Percentiles rank a stretch among this genome's conserved stretches.
Conservation (phyloP, 2,113 vertebrate species). For the Percina caprodes region DNA sequence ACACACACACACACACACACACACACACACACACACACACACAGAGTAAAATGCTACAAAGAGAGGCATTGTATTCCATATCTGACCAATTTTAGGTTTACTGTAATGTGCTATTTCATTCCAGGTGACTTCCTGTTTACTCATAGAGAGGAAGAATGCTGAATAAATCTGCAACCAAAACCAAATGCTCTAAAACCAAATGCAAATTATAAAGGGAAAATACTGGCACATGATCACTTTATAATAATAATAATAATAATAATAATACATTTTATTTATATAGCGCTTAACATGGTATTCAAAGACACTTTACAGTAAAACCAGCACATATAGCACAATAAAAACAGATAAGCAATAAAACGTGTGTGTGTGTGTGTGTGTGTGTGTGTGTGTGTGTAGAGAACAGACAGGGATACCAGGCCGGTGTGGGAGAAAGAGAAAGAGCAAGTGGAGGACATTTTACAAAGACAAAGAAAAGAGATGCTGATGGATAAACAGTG, state of each 20-base stretch:
- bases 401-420: conserved; percentile 81
- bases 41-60: neutral
- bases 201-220: too few species aligned
- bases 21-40: conserved; percentile 3
- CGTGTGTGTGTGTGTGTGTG: conserved; percentile 33
- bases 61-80: neutral
- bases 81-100: neutral
- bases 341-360: too few species aligned
- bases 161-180: neutral
- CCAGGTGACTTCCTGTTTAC: neutral
- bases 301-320: too few species aligned
- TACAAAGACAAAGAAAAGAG: conserved; percentile 89
- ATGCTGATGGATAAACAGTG: conserved; percentile 92
- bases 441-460: conserved; percentile 82
- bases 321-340: too few species aligned
- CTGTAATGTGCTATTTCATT: neutral
- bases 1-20: conserved; percentile 28
- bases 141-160: neutral
- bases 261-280: too few species aligned
- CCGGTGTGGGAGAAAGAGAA: conserved; percentile 87
- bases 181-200: too few species aligned
- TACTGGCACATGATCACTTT: neutral
- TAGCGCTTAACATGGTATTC: too few species aligned
- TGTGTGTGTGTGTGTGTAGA: conserved; percentile 65
- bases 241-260: neutral